Percentiles rank a stretch among this genome's conserved stretches.
phyloP scores from a whole-genome alignment of 23 tunicate genomes.

The Aplidium turbinatum region DNA sequence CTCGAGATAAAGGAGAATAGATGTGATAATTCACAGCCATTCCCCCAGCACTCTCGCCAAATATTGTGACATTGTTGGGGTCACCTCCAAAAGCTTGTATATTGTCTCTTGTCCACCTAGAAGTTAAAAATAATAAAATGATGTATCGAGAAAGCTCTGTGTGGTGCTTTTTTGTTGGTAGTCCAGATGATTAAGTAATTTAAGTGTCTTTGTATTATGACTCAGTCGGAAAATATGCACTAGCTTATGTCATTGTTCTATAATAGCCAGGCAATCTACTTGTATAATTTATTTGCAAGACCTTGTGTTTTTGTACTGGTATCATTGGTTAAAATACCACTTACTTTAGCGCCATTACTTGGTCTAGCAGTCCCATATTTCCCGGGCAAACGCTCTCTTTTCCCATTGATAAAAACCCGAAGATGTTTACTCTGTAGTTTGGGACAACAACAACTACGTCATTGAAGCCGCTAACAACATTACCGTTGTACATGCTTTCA shows the following conservation, averaged over 20 bases:
- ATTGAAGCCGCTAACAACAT: constrained; percentile 36
- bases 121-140: too few species aligned
- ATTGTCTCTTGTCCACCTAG: constrained; percentile 25
- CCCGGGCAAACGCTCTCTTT: constrained; percentile 61
- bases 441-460: constrained; percentile 80
- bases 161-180: too few species aligned
- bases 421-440: constrained; percentile 53
- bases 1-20: constrained; percentile 16
- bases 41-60: constrained; percentile 38
- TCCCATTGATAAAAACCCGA: constrained; percentile 65
- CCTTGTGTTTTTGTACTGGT: too few species aligned
- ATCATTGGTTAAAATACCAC: not conserved
- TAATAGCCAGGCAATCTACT: too few species aligned
- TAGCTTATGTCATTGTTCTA: too few species aligned
- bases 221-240: too few species aligned
- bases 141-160: too few species aligned
- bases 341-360: constrained; percentile 65
- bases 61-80: constrained; percentile 29
- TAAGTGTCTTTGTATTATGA: too few species aligned
- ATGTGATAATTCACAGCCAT: not conserved
- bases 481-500: constrained; percentile 35
- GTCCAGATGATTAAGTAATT: too few species aligned
- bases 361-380: constrained; percentile 72
- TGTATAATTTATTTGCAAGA: too few species aligned
- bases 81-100: constrained; percentile 27